Conservation (phyloP, 1,140 invertebrate species). For the Drosophila repleta region DNA sequence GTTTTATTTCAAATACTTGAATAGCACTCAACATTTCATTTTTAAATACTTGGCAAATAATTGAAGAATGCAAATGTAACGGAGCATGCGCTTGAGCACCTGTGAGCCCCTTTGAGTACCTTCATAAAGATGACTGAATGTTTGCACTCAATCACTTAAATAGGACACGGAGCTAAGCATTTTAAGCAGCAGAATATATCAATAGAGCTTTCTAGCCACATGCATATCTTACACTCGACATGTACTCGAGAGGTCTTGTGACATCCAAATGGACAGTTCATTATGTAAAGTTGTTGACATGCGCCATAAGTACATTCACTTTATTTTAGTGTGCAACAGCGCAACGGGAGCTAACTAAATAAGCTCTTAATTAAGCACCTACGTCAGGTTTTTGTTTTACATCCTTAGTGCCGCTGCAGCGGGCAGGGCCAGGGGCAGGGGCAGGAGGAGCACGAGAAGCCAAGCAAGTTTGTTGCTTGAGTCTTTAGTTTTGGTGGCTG, state of each 20-base stretch:
- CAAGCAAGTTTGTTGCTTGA: slow-evolving; percentile 63
- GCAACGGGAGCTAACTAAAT: slow-evolving; percentile 60
- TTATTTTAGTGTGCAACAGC: slow-evolving; percentile 11
- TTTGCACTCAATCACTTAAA: slow-evolving; percentile 32
- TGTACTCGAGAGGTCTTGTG: slow-evolving; percentile 17
- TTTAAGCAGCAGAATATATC: slow-evolving; percentile 13
- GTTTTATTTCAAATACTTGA: background rate
- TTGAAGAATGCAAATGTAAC: slow-evolving; percentile 1
- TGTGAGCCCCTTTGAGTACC: no score
- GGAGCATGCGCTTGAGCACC: slow-evolving; percentile 1
- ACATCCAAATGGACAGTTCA: slow-evolving; percentile 46
- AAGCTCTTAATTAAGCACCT: slow-evolving; percentile 79
- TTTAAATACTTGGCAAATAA: background rate
- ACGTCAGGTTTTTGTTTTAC: slow-evolving; percentile 58
- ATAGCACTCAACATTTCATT: background rate
- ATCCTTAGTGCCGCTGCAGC: slow-evolving; percentile 47
- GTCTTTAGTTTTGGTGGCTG: slow-evolving; percentile 67
- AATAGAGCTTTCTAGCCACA: slow-evolving; percentile 41
- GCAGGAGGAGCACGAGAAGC: slow-evolving; percentile 22
- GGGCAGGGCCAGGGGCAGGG: no score
- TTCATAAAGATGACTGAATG: slow-evolving; percentile 20
- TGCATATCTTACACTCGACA: slow-evolving; percentile 42
- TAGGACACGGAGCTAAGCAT: slow-evolving; percentile 33
- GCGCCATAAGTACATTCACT: slow-evolving; percentile 43
- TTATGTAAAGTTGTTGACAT: slow-evolving; percentile 41